Evolutionary conservation across 64 coral and sea anemone species (phyloP), one percentile per base, ranked within the genome.

Genomic region (Dendronephthya gigantea): DNA sequence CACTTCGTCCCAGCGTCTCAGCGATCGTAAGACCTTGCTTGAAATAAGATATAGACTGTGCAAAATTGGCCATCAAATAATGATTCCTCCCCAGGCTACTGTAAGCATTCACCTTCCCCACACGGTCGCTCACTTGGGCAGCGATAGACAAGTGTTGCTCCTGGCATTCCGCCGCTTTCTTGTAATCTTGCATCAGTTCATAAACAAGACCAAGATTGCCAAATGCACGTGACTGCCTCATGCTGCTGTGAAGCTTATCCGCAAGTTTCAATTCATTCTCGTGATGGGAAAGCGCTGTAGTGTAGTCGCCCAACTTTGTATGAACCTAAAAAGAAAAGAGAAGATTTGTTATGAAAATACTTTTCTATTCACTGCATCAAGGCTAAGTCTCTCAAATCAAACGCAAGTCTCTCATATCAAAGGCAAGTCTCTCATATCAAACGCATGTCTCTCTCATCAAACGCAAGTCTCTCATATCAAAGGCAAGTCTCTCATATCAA

Each of bases 281-380:
- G 82, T 93, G 92, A 13, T 90, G 82, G 50, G 87, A 91, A 39
- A 98, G 14, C n/a, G 95, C 95, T 23, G 88, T 98, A 23, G 88
- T 90, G 30, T 90, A 93, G 28, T 98, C 95, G 7, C 95, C 95
- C 87, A 98, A 89, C 74, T 93, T 98, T 45, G 91, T 87, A 32
- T 90, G 87, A 3, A 91, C 95, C 1, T 90, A 84, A 62, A 5
- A n/a, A n/a, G n/a, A n/a, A n/a, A n/a, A n/a, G n/a, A n/a, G n/a
- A n/a, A n/a, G n/a, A n/a, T n/a, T n/a, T n/a, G n/a, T n/a, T n/a
- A n/a, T n/a, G n/a, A n/a, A n/a, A n/a, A n/a, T n/a, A n/a, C n/a
- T n/a, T n/a, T n/a, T n/a, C n/a, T n/a, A n/a, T n/a, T n/a, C n/a
- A n/a, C n/a, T n/a, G n/a, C n/a, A n/a, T n/a, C n/a, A n/a, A n/a